Evolutionary conservation across 2,888 invertebrate species (phyloP), one percentile per base, ranked within the genome.

Genomic region (Frankliniella fusca): DNA sequence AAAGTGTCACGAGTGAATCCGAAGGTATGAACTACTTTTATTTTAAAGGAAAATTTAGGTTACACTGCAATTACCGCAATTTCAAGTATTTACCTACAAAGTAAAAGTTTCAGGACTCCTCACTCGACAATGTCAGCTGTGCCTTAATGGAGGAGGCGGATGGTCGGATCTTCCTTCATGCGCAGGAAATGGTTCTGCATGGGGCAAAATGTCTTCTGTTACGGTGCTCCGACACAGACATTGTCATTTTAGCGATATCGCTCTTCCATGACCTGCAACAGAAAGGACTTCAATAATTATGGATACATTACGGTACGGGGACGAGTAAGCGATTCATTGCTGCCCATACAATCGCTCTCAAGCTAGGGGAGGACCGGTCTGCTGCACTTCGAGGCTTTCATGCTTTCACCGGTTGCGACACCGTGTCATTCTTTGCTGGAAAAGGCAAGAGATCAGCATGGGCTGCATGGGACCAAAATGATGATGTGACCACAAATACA

Each of bases 321-420:
- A 10, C 54, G 61, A 61, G 50, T 1, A 49, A 38, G 81, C 20
- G 81, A 9, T 79, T 82, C 38, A 54, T 82, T n/a, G 48, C 49
- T 54, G 80, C 82, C 49, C 83, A 82, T 54, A 20, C 23, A n/a
- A 82, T 83, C 8, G 83, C 81, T 12, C n/a, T 80, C 27, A 27
- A 27, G 27, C 27, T 83, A 38, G 81, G 65, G 18, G 50, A 48
- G 28, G 23, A 80, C 48, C 82, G 79, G 61, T 12, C 81, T 27
- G 28, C 27, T 82, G 81, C 81, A 48, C 20, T 83, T 5, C 50
- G 80, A 12, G 82, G 80, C 18, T 80, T 80, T 49, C 80, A 82
- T 27, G 83, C 80, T 7, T 83, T 83, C 48, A 82, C 79, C 10
- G 82, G 81, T 0, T 83, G 82, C 49, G 83, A 82, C 38, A 49